Percentiles rank a stretch among this genome's conserved stretches.
Conservation (phyloP, 1,140 invertebrate species). For the Vollenhovia emeryi region DNA sequence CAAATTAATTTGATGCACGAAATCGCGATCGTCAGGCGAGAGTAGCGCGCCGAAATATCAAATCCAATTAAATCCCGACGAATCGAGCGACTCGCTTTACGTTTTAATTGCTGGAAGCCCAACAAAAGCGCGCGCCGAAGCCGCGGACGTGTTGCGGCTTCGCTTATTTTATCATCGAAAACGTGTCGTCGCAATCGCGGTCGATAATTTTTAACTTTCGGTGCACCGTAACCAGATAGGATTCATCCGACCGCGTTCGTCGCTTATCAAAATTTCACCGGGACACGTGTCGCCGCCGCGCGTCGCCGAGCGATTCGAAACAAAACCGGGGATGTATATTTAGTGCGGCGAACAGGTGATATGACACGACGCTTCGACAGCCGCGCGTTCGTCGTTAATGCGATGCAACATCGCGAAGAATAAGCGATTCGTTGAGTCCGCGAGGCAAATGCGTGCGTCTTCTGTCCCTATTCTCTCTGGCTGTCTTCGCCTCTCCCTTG, state of each 20-base stretch:
- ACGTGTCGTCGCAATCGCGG: conserved; percentile 7
- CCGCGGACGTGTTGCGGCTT: conserved; percentile 10
- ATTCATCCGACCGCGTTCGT: conserved; percentile 29
- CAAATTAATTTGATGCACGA: not conserved
- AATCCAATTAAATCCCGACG: not conserved
- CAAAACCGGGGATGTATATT: conserved; percentile 23
- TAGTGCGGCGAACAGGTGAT: conserved; percentile 9
- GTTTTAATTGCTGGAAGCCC: conserved; percentile 22
- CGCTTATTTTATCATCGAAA: conserved; percentile 39
- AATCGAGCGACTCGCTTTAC: not conserved
- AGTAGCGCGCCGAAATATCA: not conserved
- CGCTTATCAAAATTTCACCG: conserved; percentile 47
- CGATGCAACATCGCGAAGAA: conserved; percentile 26
- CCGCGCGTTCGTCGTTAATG: not conserved
- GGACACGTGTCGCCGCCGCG: conserved; percentile 9
- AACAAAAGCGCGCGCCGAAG: not conserved
- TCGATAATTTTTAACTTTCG: conserved; percentile 38
- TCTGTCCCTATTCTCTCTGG: not conserved
- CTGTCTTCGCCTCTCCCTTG: not conserved
- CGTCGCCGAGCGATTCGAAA: not conserved
- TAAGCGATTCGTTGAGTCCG: conserved; percentile 55
- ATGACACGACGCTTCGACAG: conserved; percentile 9
- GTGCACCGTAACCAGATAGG: conserved; percentile 18
- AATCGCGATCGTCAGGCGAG: not conserved
- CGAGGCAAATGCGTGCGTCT: not conserved